phyloP scores from a whole-genome alignment of 2,797 vertebrate species.

The Crenuchus spilurus region DNA sequence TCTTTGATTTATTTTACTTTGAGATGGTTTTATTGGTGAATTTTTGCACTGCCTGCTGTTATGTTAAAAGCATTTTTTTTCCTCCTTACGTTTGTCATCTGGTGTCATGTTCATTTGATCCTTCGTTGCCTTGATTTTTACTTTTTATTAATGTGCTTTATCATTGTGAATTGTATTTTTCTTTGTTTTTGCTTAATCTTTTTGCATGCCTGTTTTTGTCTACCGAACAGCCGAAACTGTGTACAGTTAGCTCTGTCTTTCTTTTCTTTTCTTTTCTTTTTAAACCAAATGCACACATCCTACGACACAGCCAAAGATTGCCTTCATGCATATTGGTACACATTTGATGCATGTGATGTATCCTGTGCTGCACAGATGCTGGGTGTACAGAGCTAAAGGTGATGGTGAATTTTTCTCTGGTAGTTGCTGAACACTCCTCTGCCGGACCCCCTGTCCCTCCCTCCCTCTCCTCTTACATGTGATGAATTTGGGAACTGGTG shows the following conservation, averaged over 20 bases:
- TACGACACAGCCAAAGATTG: slow-evolving; percentile 73
- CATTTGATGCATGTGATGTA: slow-evolving; percentile 27
- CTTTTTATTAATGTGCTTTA: slow-evolving; percentile 74
- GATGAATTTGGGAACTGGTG: slow-evolving; percentile 58
- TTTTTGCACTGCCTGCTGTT: slow-evolving; percentile 80
- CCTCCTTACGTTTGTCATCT: slow-evolving; percentile 39
- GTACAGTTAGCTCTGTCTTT: slow-evolving; percentile 13
- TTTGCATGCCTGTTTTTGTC: slow-evolving; percentile 34
- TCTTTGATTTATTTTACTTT: slow-evolving; percentile 67
- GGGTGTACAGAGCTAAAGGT: not conserved
- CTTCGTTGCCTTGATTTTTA: slow-evolving; percentile 76
- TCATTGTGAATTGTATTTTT: slow-evolving; percentile 67
- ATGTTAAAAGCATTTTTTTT: slow-evolving; percentile 58
- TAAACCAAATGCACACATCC: slow-evolving; percentile 31
- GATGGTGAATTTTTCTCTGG: slow-evolving; percentile 21
- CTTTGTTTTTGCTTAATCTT: slow-evolving; percentile 57
- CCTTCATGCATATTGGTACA: slow-evolving; percentile 37
- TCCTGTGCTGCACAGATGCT: slow-evolving; percentile 11
- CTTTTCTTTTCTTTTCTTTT: not conserved
- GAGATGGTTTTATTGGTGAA: slow-evolving; percentile 74
- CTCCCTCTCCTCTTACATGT: slow-evolving; percentile 47
- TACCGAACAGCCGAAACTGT: not conserved
- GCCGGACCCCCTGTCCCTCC: slow-evolving; percentile 34
- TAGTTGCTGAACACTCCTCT: slow-evolving; percentile 32
- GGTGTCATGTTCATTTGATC: slow-evolving; percentile 61